phyloP scores from a whole-genome alignment of 2,797 vertebrate species.

The Cyprinodon diabolis region DNA sequence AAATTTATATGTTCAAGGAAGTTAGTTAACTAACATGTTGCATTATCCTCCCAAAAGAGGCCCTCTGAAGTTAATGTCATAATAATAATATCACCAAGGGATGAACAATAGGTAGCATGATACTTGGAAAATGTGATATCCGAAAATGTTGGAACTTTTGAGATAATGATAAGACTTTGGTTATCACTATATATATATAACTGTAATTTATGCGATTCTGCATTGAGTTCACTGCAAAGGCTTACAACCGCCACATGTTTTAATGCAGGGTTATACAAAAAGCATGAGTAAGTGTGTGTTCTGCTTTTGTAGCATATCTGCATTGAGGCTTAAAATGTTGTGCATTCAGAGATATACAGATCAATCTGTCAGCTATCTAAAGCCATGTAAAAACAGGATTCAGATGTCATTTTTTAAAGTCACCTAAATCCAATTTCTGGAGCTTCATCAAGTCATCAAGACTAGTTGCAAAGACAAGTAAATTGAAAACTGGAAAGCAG shows the following conservation, averaged over 20 bases:
- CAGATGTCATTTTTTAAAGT: too few species aligned
- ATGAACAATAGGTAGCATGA: background rate
- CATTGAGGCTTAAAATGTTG: too few species aligned
- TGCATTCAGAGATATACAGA: too few species aligned
- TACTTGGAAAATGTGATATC: background rate
- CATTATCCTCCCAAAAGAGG: constrained; percentile 56
- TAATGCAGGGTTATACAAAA: background rate
- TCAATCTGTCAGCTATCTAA: too few species aligned
- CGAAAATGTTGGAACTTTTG: background rate
- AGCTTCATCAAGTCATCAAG: too few species aligned
- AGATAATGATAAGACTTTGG: background rate
- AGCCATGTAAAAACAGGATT: too few species aligned
- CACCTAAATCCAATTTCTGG: too few species aligned
- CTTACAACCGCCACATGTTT: background rate
- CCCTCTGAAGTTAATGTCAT: constrained; percentile 43
- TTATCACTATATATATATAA: background rate
- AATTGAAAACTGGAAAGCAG: background rate
- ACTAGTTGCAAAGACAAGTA: background rate
- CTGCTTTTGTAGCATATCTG: too few species aligned
- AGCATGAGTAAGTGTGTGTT: background rate
- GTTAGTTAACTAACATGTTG: background rate
- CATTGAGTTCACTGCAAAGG: background rate
- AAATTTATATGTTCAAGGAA: background rate
- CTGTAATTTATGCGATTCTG: background rate
- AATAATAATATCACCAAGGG: constrained; percentile 1